Evolutionary conservation across 2,797 vertebrate genomes (phyloP).

Genomic region (Amblyraja radiata): DNA sequence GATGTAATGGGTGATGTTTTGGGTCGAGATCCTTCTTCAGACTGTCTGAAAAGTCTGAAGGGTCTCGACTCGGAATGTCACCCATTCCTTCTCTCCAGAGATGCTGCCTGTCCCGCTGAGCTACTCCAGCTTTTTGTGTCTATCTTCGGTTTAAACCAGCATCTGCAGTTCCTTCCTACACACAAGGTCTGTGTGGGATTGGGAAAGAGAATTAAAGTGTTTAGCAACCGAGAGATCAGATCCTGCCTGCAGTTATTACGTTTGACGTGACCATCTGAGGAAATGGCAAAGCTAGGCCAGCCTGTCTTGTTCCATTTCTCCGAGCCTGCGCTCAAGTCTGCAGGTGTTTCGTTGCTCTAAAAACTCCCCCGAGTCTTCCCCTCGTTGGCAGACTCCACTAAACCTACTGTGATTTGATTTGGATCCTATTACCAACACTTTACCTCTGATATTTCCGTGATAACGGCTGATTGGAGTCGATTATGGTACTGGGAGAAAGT

Average conservation of each 20-base stretch:
- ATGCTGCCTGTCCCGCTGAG: no score
- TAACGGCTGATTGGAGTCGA: constrained; percentile 74
- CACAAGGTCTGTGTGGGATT: no score
- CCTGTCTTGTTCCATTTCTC: constrained; percentile 67
- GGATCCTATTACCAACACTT: constrained; percentile 74
- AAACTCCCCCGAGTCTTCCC: constrained; percentile 60
- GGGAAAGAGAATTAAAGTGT: no score
- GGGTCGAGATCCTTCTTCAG: no score
- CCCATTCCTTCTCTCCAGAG: no score
- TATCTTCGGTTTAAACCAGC: no score
- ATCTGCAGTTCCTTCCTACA: no score
- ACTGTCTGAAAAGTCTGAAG: no score
- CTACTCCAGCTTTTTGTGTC: no score
- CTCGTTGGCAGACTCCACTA: constrained; percentile 65
- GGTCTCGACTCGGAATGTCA: no score
- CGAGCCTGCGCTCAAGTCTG: constrained; percentile 61
- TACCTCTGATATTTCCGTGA: constrained; percentile 74
- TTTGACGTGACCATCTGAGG: constrained; percentile 52
- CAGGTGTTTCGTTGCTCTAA: constrained; percentile 72
- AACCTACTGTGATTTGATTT: constrained; percentile 79
- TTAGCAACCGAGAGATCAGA: constrained; percentile 37
- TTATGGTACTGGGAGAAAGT: constrained; percentile 73
- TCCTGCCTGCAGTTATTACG: constrained; percentile 63
- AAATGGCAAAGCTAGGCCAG: constrained; percentile 50
- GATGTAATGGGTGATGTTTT: no score